Base-by-base conservation (phyloP, 1,140 invertebrate genomes). In the Drosophila punjabiensis region DNA sequence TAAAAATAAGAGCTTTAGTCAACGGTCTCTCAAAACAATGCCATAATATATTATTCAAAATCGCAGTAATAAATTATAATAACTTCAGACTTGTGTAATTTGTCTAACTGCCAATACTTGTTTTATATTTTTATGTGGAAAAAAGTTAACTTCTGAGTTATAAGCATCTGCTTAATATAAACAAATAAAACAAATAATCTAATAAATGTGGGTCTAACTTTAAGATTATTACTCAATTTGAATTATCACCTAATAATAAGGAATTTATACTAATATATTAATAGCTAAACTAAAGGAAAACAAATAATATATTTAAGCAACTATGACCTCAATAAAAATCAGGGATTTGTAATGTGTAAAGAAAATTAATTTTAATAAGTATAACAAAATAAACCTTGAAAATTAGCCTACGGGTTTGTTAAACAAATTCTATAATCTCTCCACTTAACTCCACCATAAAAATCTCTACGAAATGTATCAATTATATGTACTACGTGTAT, bases 21-120 rank as follows among this genome's bases (percentile, higher is more conserved):
- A 9, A 56, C 7, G 7, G 10, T 20, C 18, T 14, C n/a, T 14
- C n/a, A 37, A 35, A 16, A 24, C 13, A 56, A 33, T 55, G 6
- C 11, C 14, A 37, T 56, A 37, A 24, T 56, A 35, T 55, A 56
- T 56, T 35, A 35, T 35, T 20, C 2, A 14, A 35, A 20, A 35
- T 55, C n/a, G 18, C 13, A 35, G 32, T 4, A 35, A 55, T 55
- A 35, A 20, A 55, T 35, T 55, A 55, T 35, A 35, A 35, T 55
- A 55, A 4, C 11, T 3, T 14, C 32, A 14, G 52, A 9, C 52
- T 20, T 33, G 52, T 33, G 11, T 20, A 8, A 20, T 55, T 33
- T 55, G 4, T 20, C 4, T 8, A 20, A 20, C 4, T 55, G 30
- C 4, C 13, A 48, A 48, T 20, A 11, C 18, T 11, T 20, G 24